Percentiles rank a stretch among this genome's conserved stretches.
These are phyloP conservation scores for Amaurobius ferox DNA, from an alignment of 2,888 invertebrate species.

Conservation along the genomic window DNA sequence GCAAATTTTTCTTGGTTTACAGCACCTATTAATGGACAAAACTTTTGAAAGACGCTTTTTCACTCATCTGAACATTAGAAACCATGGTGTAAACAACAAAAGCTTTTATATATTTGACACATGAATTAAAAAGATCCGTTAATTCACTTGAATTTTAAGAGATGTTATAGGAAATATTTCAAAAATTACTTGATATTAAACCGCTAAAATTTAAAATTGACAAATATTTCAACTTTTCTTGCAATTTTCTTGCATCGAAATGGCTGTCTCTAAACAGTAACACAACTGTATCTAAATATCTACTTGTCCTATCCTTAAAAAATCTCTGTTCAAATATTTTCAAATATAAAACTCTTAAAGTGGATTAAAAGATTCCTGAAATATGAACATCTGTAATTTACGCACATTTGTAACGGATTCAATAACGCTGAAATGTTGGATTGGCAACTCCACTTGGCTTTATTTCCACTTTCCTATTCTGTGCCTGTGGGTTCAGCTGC, in stretches of 20 bases:
- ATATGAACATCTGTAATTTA: not conserved
- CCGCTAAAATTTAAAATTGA: too few species aligned
- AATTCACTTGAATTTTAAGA: too few species aligned
- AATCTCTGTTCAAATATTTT: not conserved
- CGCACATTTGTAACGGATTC: not conserved
- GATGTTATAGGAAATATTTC: too few species aligned
- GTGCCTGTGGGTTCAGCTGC: constrained; percentile 40
- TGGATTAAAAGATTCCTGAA: not conserved
- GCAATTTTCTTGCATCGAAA: not conserved
- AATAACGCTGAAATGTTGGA: constrained; percentile 62
- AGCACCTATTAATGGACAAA: too few species aligned
- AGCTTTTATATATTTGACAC: too few species aligned
- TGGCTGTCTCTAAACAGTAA: not conserved
- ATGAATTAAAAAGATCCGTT: too few species aligned
- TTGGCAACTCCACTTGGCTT: constrained; percentile 59
- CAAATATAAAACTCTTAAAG: not conserved
- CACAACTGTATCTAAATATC: not conserved
- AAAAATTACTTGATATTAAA: too few species aligned
- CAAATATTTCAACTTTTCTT: not conserved
- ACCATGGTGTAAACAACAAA: too few species aligned
- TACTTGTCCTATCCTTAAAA: not conserved
- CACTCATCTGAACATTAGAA: too few species aligned
- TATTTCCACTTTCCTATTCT: not conserved
- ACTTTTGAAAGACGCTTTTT: too few species aligned
- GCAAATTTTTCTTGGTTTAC: too few species aligned